Evolutionary conservation across 2,888 invertebrate genomes (phyloP).

Genomic region (Elysia crispata): DNA sequence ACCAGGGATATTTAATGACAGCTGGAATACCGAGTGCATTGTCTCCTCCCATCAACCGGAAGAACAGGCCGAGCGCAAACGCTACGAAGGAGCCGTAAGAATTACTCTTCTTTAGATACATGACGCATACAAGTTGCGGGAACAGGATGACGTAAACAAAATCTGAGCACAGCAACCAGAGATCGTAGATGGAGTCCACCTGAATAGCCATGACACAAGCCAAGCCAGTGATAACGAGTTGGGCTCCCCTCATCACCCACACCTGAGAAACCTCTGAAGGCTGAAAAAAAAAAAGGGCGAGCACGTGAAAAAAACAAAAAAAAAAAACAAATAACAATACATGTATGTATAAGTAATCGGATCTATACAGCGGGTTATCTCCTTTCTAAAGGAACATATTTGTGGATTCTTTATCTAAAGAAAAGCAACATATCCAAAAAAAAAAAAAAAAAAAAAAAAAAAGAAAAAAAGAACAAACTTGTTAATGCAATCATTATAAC

Average conservation of each 20-base stretch:
- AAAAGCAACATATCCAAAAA: too few relatives aligned
- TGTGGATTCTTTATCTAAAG: too few relatives aligned
- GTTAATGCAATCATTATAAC: too few relatives aligned
- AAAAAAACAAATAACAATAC: too few relatives aligned
- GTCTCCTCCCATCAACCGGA: slow-evolving; percentile 50
- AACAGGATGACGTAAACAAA: slow-evolving; percentile 98
- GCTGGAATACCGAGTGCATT: slow-evolving; percentile 42
- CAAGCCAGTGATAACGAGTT: slow-evolving; percentile 85
- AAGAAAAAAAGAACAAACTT: slow-evolving; percentile 48
- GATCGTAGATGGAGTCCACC: slow-evolving; percentile 97
- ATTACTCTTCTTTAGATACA: slow-evolving; percentile 96
- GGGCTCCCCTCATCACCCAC: slow-evolving; percentile 90
- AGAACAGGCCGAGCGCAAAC: slow-evolving; percentile 62
- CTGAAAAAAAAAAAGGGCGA: slow-evolving; percentile 75
- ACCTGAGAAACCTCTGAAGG: slow-evolving; percentile 97
- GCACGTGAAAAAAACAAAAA: too few relatives aligned
- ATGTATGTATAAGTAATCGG: too few relatives aligned
- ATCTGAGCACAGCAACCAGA: slow-evolving; percentile 99
- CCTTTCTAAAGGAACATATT: too few relatives aligned
- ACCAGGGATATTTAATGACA: slow-evolving; percentile 43
- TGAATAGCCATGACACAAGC: slow-evolving; percentile 95
- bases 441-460: slow-evolving; percentile 56
- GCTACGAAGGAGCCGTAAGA: slow-evolving; percentile 92
- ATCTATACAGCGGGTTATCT: too few relatives aligned
- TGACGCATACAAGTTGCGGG: slow-evolving; percentile 97